Percentiles rank a stretch among this genome's conserved stretches.
Conservation (phyloP, 2,888 invertebrate genomes). For the Notocelia uddmanniana region DNA sequence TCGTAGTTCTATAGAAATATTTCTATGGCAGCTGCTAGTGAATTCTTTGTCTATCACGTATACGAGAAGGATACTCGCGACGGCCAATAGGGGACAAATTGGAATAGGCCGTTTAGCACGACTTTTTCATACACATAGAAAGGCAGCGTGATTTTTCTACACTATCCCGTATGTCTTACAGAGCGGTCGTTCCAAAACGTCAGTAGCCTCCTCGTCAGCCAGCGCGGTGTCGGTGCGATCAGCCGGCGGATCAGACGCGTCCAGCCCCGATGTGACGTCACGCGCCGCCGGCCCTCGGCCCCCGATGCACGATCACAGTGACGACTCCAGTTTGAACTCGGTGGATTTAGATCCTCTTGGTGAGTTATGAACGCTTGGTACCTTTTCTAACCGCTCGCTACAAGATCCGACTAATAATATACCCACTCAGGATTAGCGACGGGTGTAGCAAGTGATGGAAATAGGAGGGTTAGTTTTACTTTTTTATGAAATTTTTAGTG, state of each 20-base stretch:
- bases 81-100: neutral
- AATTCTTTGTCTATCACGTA: neutral
- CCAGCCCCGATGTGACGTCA: constrained; percentile 83
- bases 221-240: constrained; percentile 82
- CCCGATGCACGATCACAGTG: constrained; percentile 87
- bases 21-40: neutral
- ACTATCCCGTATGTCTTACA: constrained; percentile 61
- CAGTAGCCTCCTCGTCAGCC: constrained; percentile 80
- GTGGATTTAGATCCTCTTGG: constrained; percentile 93
- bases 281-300: constrained; percentile 78
- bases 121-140: no score
- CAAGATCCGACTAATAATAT: neutral
- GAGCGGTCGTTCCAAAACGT: constrained; percentile 88
- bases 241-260: constrained; percentile 78
- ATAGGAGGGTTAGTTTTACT: no score
- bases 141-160: neutral
- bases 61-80: neutral
- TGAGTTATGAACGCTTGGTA: constrained; percentile 55
- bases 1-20: no score
- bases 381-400: neutral
- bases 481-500: no score
- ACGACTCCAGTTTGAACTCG: constrained; percentile 97
- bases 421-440: neutral
- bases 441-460: no score
- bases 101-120: neutral